These are phyloP conservation scores for Drosophila lacteicornis DNA, from an alignment of 1,140 invertebrate genomes.

Conservation along the genomic window DNA sequence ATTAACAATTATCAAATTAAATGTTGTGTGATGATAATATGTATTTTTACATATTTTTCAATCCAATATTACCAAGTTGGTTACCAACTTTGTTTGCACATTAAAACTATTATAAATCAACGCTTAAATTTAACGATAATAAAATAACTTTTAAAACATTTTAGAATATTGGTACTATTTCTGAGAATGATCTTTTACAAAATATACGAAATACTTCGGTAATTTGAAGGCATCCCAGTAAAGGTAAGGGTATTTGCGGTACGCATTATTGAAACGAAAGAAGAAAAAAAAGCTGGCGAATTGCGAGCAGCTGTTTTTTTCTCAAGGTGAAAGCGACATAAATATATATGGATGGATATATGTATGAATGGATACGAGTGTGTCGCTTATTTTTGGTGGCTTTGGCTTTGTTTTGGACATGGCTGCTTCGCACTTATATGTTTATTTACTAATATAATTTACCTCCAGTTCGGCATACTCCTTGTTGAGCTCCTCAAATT, in stretches of 20 bases:
- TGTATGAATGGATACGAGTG: neutral
- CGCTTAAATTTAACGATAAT: too few relatives aligned
- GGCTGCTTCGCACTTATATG: neutral
- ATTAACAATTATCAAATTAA: too few relatives aligned
- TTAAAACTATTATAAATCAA: too few relatives aligned
- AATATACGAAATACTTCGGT: too few relatives aligned
- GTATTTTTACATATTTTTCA: too few relatives aligned
- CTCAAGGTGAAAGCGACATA: conserved; percentile 46
- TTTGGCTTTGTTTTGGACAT: conserved; percentile 10
- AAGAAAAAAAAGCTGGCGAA: neutral
- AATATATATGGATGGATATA: conserved; percentile 6
- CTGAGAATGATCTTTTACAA: too few relatives aligned
- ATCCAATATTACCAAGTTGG: too few relatives aligned
- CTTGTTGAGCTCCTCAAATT: conserved; percentile 89
- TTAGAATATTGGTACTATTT: too few relatives aligned
- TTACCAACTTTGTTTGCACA: too few relatives aligned
- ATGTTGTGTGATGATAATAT: too few relatives aligned
- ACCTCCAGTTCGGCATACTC: conserved; percentile 89
- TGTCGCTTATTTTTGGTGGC: conserved; percentile 2
- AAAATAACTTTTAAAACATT: too few relatives aligned
- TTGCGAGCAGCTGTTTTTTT: conserved; percentile 56
- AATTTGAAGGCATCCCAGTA: fast-evolving
- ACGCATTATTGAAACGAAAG: neutral
- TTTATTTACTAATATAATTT: conserved; percentile 53
- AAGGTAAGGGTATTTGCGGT: neutral